phyloP scores from a whole-genome alignment of 2,888 invertebrate species.

The Macrosoma leucophasiata region DNA sequence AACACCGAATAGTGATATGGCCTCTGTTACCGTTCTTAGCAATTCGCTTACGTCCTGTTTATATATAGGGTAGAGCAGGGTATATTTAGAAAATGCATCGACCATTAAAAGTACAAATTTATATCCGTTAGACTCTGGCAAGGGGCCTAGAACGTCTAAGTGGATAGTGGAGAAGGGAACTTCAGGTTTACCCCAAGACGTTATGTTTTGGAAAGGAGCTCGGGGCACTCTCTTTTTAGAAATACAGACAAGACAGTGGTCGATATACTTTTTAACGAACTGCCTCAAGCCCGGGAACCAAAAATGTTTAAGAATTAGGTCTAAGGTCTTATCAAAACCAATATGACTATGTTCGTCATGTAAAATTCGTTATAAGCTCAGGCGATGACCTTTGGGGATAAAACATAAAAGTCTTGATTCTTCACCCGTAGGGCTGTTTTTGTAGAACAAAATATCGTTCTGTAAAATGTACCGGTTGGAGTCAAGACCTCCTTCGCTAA shows the following conservation, averaged over 20 bases:
- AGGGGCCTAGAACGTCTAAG: conserved; percentile 8
- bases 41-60: conserved; percentile 12
- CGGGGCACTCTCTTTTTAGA: not conserved
- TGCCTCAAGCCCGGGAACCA: conserved; percentile 12
- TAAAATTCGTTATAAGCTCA: conserved; percentile 12
- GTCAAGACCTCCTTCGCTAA: no score
- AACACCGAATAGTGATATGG: conserved; percentile 14
- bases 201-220: not conserved
- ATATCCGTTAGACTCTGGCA: conserved; percentile 11
- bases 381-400: conserved; percentile 14
- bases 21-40: conserved; percentile 2
- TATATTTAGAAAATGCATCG: conserved; percentile 15
- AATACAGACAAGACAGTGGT: no score
- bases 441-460: conserved; percentile 12
- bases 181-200: not conserved
- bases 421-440: conserved; percentile 8
- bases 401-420: conserved; percentile 7
- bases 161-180: conserved; percentile 6
- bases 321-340: conserved; percentile 10
- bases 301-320: conserved; percentile 14
- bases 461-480: conserved; percentile 4
- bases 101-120: conserved; percentile 14
- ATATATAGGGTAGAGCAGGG: conserved; percentile 11
- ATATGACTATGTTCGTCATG: conserved; percentile 14
- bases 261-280: no score